Conservation (phyloP, 1,140 invertebrate species). For the Conus ventricosus region DNA sequence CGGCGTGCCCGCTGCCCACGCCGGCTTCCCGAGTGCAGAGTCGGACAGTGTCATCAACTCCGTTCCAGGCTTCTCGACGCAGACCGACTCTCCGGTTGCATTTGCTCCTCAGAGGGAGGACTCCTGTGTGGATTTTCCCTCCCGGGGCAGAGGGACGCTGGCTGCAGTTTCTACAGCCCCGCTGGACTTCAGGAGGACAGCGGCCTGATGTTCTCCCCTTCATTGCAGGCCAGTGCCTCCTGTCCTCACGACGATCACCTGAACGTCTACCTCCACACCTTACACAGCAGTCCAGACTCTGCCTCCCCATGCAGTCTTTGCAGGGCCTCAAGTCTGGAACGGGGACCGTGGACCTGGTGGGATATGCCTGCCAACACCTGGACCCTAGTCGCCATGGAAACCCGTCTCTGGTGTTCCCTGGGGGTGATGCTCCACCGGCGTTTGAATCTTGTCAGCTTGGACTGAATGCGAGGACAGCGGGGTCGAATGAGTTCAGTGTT, state of each 20-base stretch:
- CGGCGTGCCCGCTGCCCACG: conserved; percentile 55
- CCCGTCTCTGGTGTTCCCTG: not conserved
- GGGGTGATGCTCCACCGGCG: not conserved
- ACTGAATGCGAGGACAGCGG: not conserved
- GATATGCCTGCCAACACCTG: not conserved
- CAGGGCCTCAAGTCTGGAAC: not conserved
- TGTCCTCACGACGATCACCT: not conserved
- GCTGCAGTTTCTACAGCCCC: not conserved
- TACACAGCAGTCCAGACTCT: not conserved
- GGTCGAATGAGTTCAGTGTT: not conserved
- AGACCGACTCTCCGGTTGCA: not conserved
- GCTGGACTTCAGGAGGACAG: not conserved
- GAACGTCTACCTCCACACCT: not conserved
- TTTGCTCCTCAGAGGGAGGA: not conserved
- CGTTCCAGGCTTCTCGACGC: not conserved
- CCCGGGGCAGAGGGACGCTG: not conserved
- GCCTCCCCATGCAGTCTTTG: not conserved
- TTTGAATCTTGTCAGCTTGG: not conserved
- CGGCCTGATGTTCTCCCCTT: not conserved
- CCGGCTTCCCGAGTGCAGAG: conserved; percentile 47
- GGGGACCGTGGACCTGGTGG: not conserved
- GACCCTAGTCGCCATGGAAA: not conserved
- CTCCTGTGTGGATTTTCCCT: not conserved
- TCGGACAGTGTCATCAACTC: not conserved
- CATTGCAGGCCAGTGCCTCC: too few species aligned